Base-by-base conservation (phyloP, 2,888 invertebrate genomes). In the Xestia sexstrigata region DNA sequence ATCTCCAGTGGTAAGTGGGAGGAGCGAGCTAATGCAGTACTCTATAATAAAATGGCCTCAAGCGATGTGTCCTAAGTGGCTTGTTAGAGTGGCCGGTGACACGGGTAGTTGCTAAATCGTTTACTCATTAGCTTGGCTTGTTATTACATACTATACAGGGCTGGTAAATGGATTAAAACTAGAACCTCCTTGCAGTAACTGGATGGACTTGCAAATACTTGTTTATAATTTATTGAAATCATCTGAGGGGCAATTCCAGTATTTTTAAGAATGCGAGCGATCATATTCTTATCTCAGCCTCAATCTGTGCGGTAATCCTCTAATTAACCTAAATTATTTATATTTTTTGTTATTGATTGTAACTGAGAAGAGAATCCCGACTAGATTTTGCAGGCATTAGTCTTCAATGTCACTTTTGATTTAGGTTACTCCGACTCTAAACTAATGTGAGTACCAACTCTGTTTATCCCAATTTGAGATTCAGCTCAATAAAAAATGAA, bases 31-130 rank as follows among this genome's bases (percentile, higher is more conserved):
- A 70, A 70, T 72, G 65, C 35, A 13, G 72, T 80, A 77, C 58
- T 80, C 77, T 80, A 84, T 76, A 76, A 74, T 11, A 69, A 78
- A 69, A 73, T 80, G 35, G 83, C 86, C 62, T 73, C 39, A 13
- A 66, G 86, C 84, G 30, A 72, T 70, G 70, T 63, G 76, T 62
- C 58, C 52, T 83, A 78, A 83, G 80, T 83, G 63, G 62, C 86
- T 73, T 77, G 86, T 83, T 76, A 76, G 63, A 83, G 80, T 85
- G 73, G 73, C 73, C 77, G 66, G 83, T 86, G 86, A 80, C 83
- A 83, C 62, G 35, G 60, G 68, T 58, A 70, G 73, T 80, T 69
- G 84, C 73, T 80, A 83, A 80, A 83, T 77, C 77, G 77, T 77
- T 85, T 60, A 66, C 77, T 86, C 73, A 78, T 86, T 86, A 80